Percentiles rank a stretch among this genome's conserved stretches.
phyloP scores from a whole-genome alignment of 1,140 invertebrate species.

The Bathynomus jamesi region DNA sequence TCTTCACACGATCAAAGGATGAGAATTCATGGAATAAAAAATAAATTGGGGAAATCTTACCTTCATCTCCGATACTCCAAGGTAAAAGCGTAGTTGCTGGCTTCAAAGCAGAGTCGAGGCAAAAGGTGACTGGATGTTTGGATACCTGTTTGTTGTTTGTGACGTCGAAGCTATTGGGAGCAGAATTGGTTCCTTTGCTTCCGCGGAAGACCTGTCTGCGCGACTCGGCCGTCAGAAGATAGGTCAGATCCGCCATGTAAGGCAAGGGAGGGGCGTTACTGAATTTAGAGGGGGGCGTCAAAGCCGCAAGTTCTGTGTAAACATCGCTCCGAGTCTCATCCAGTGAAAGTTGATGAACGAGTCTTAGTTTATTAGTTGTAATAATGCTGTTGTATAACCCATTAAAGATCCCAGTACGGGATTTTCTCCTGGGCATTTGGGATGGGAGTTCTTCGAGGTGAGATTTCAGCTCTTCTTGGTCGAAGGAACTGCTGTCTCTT shows the following conservation, averaged over 20 bases:
- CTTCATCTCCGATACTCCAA: constrained; percentile 17
- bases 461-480: constrained; percentile 33
- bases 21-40: too few relatives aligned
- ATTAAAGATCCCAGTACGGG: constrained; percentile 34
- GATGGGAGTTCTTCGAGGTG: constrained; percentile 33
- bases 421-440: constrained; percentile 30
- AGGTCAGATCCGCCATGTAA: constrained; percentile 23
- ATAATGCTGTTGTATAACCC: constrained; percentile 35
- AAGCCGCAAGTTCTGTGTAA: constrained; percentile 24
- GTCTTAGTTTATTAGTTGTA: constrained; percentile 30
- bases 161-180: constrained; percentile 46
- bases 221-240: constrained; percentile 39
- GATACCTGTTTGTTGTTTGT: constrained; percentile 12
- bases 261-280: constrained; percentile 21
- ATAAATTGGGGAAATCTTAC: too few relatives aligned
- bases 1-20: too few relatives aligned
- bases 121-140: constrained; percentile 26
- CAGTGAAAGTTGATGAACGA: constrained; percentile 38
- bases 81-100: constrained; percentile 36
- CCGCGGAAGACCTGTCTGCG: constrained; percentile 42
- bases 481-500: constrained; percentile 25
- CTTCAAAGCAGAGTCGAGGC: constrained; percentile 37
- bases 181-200: constrained; percentile 46
- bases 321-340: constrained; percentile 34
- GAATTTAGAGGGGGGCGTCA: constrained; percentile 19